Evolutionary conservation across 23 tunicate genomes (phyloP).

Genomic region (Clavelina lepadiformis): DNA sequence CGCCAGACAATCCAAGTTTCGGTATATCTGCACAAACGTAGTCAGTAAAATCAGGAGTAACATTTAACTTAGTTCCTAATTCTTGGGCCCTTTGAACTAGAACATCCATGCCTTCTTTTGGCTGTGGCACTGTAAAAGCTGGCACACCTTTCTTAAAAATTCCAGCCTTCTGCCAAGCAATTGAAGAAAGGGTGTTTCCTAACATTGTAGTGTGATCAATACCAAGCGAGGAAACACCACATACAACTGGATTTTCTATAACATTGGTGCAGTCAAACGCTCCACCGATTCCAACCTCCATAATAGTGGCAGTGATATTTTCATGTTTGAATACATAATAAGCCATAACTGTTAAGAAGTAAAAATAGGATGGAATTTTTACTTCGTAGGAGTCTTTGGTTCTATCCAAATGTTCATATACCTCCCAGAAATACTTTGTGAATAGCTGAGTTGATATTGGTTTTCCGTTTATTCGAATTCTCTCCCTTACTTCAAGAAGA

Average conservation of each 20-base stretch:
- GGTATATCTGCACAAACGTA: constrained; percentile 13
- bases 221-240: constrained; percentile 66
- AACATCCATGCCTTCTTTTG: constrained; percentile 33
- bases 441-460: constrained; percentile 47
- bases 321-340: constrained; percentile 53
- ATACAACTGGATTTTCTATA: constrained; percentile 24
- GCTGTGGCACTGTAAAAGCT: constrained; percentile 62
- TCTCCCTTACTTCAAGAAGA: constrained; percentile 61
- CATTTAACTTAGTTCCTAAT: not conserved
- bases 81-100: constrained; percentile 42
- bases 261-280: constrained; percentile 71
- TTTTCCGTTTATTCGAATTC: constrained; percentile 63
- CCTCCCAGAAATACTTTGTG: constrained; percentile 55
- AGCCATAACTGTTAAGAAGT: constrained; percentile 51
- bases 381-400: constrained; percentile 8
- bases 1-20: constrained; percentile 44
- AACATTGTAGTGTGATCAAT: constrained; percentile 52
- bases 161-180: constrained; percentile 82
- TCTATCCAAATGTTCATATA: constrained; percentile 22
- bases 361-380: constrained; percentile 52
- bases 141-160: constrained; percentile 47
- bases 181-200: constrained; percentile 58
- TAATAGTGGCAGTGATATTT: constrained; percentile 52
- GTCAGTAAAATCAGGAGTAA: constrained; percentile 11
- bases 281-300: constrained; percentile 92